Base-by-base conservation (phyloP, 2,113 vertebrate species). In the Trachemys scripta region DNA sequence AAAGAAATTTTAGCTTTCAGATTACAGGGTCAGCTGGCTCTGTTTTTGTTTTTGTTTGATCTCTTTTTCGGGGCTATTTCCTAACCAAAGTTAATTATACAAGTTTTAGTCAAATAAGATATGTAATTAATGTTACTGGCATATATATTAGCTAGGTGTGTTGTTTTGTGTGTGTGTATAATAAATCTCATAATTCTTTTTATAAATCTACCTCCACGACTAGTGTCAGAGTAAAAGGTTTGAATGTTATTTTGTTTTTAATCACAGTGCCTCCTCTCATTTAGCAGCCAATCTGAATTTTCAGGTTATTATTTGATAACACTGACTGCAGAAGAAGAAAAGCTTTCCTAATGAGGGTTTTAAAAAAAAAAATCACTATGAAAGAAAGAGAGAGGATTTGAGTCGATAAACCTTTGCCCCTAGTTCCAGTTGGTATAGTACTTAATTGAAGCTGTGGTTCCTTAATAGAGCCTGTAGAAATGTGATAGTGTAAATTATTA, bases 361-460 rank as follows among this genome's bases (percentile, higher is more conserved):
- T n/a, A 38, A 35, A 35, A 49, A 25, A 42, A 45, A 57, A 45
- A 56, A 10, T 76, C 50, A 8, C 1, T 25, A 38, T 24, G 10
- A 31, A 19, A 22, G 10, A 31, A 19, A 22, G 29, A 45, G 29
- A 45, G 25, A 0, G 9, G 54, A 17, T 27, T 53, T 56, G 53
- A 62, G 24, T 51, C 25, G 20, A 3, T 59, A 20, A 69, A 9
- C 72, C 27, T 9, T 27, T 47, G 27, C 42, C 27, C 35, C 24
- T 27, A 13, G 0, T 31, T 0, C 0, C 0, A 2, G 27, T 1
- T 50, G 1, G 12, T 3, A n/a, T 57, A 17, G 7, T 4, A 51
- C 51, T n/a, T 20, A 5, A 5, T 19, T 79, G 65, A 6, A 2
- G 42, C 0, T 2, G 17, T n/a, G 11, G 27, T 1, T 10, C 27